Evolutionary conservation across 2,113 vertebrate species (phyloP), one percentile per base, ranked within the genome.

Genomic region (Podocnemis expansa): DNA sequence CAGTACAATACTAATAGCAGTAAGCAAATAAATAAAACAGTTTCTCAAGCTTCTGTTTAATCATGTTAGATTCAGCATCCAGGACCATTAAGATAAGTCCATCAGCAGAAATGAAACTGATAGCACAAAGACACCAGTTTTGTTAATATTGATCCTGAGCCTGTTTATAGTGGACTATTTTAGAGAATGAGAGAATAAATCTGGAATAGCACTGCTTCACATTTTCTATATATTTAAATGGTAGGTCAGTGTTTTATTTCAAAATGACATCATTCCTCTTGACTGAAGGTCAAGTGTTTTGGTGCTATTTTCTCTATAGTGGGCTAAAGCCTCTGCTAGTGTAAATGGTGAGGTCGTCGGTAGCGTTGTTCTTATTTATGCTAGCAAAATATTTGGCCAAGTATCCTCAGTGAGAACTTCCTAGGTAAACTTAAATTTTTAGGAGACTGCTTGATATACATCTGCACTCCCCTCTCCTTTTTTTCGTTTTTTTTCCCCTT

Each of bases 51-150:
- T 78, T 93, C 52, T 82, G 83, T 85, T 88, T 97, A 94, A 97
- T 97, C 90, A 79, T 45, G 85, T 96, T 94, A 97, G 94, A 96
- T 97, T 97, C 96, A 97, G 82, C 91, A 85, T 94, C 90, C 67
- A 80, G 81, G 87, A 96, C 97, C 96, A 95, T 97, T 94, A 96
- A 87, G 91, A 82, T 81, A 51, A 94, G 88, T 82, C 84, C 1
- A 0, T 93, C 89, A 95, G 85, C 49, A 91, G 90, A 88, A 93
- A 51, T 93, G 84, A 95, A 84, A 87, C 92, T 87, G 79, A 47
- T 93, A 88, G 60, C 91, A 82, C 78, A 82, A 89, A 91, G 89
- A 52, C 87, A 67, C 75, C 73, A 82, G 82, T 96, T 97, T 93
- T 95, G 93, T 95, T 96, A 70, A 89, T 97, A 88, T 87, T 78